Base-by-base conservation (phyloP, 1,140 invertebrate genomes). In the Pararge aegeria region DNA sequence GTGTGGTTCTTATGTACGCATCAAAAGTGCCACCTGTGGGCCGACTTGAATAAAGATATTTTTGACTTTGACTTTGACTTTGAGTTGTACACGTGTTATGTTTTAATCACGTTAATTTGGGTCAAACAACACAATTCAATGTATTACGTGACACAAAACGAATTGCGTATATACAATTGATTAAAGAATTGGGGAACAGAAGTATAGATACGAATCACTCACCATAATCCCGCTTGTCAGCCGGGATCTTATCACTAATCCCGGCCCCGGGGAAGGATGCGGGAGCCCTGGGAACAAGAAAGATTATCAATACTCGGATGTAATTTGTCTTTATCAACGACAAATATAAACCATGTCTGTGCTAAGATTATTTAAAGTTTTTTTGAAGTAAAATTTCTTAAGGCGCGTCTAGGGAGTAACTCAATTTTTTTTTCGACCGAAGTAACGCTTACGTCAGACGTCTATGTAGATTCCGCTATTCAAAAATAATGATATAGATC, bases 241-340 rank as follows among this genome's bases (percentile, higher is more conserved):
- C 29, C 19, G 52, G 15, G 48, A 49, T 56, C 29, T 34, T 30
- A 29, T 46, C 19, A 27, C 48, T 63, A 63, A 67, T 67, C 64
- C 60, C 51, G 38, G 55, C 40, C 42, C 20, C 49, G 37, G 55
- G 60, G 37, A 16, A 40, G n/a, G 61, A 59, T 30, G 53, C 51
- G 46, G 59, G 46, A 46, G 42, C 44, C 55, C 64, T 67, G 64
- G 20, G 55, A 60, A 67, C 61, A 67, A 58, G 42, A 27, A 51
- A 38, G 54, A 66, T 62, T 66, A 59, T 49, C 40, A 13, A 37
- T 52, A 42, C 54, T 62, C 16, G 37, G 58, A 50, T 30, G 13
- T 58, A 58, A 58, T 58, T 58, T 51, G 37, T 58, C 48, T 58
- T 42, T 51, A 27, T 50, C 51, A 29, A 24, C 46, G 24, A 49